These are phyloP conservation scores for Ischnura elegans DNA, from an alignment of 2,888 invertebrate species.

Conservation along the genomic window DNA sequence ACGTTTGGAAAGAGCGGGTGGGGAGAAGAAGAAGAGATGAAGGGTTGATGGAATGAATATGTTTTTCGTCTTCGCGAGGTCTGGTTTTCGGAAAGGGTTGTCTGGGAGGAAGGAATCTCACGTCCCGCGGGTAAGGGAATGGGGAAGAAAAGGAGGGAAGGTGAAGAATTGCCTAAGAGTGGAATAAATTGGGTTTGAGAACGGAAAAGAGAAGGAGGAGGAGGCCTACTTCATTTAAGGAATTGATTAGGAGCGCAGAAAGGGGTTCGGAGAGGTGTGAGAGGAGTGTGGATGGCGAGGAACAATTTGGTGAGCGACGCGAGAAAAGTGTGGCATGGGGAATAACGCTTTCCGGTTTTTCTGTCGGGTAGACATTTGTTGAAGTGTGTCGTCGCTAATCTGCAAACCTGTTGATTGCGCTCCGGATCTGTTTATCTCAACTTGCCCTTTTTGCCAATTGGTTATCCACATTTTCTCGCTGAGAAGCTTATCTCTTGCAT, in stretches of 20 bases:
- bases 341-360: not conserved
- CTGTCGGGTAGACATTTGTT: constrained; percentile 38
- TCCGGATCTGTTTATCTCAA: not conserved
- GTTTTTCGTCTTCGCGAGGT: constrained; percentile 6
- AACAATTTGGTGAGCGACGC: too few relatives aligned
- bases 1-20: not conserved
- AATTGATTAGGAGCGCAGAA: not conserved
- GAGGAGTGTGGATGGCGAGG: too few relatives aligned
- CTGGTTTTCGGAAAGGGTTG: not conserved
- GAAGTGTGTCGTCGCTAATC: constrained; percentile 30
- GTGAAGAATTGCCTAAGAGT: not conserved
- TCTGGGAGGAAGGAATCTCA: not conserved
- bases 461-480: too few relatives aligned
- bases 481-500: too few relatives aligned
- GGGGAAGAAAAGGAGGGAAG: not conserved
- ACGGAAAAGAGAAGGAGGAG: not conserved
- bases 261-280: not conserved
- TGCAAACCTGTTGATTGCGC: constrained; percentile 54
- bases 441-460: not conserved
- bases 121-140: not conserved
- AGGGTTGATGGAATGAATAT: constrained; percentile 51
- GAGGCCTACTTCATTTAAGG: not conserved
- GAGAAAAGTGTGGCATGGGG: not conserved
- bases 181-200: not conserved
- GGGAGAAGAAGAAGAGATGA: not conserved